Base-by-base conservation (phyloP, 2,113 vertebrate genomes). In the Halcyon senegalensis region DNA sequence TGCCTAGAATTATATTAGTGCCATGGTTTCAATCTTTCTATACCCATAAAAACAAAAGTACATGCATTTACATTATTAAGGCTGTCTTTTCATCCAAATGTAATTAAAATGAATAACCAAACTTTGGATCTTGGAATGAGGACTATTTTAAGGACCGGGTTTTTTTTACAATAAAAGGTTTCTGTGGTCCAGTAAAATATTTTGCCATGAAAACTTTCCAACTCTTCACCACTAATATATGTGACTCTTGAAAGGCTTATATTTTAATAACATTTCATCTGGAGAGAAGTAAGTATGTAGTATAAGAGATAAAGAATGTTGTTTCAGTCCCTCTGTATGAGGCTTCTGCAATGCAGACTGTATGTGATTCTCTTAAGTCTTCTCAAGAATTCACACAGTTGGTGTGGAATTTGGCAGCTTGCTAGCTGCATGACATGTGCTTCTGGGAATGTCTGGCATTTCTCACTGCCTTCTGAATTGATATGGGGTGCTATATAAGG, bases 391-490 rank as follows among this genome's bases (percentile, higher is more conserved):
- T 87, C 76, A 84, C 59, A 55, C 37, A 78, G 51, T 48, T 68
- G 28, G 13, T 89, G 83, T 0, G 0, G 93, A 96, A 94, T 91
- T 92, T 93, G 69, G 66, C 83, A 91, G 69, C 69, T 62, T 82
- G 73, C 28, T 75, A 41, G 44, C 53, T 78, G 58, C 4, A 0
- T 13, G 35, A 56, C 28, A 56, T 19, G 1, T 58, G n/a, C 87
- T 94, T 84, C 86, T 92, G 94, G 66, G 62, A 93, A 84, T 43
- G 77, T 76, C 89, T 95, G 66, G 84, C 80, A 91, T 85, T 94
- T 64, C 80, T 85, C 58, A 41, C 43, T 84, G 51, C 41, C 33
- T 88, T 19, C 39, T 41, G 16, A 55, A 51, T 4, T 59, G 83
- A 23, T 59, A 33, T 1, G 5, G 15, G 19, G 11, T 79, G 17